These are phyloP conservation scores for Frieseomelitta varia DNA, from an alignment of 1,140 invertebrate genomes.

Conservation along the genomic window DNA sequence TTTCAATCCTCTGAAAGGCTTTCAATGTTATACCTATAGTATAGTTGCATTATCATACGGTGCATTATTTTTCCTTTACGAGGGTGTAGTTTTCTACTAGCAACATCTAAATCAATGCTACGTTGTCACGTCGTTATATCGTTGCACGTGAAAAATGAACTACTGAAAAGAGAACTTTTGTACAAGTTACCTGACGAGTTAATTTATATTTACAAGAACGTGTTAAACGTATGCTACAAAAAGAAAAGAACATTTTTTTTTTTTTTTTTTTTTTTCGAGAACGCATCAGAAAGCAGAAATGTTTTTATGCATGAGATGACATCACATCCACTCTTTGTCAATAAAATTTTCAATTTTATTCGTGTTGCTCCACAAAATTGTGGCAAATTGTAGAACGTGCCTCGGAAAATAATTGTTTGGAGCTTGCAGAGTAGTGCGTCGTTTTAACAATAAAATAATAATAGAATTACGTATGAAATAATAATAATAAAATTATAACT, in stretches of 20 bases:
- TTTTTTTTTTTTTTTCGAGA: neutral
- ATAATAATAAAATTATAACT: too few relatives aligned
- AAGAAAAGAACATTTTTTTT: constrained; percentile 49
- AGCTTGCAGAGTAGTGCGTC: too few relatives aligned
- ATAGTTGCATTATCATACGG: too few relatives aligned
- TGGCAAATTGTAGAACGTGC: too few relatives aligned
- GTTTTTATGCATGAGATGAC: neutral
- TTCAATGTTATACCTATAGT: neutral
- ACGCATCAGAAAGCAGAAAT: neutral
- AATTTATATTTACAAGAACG: constrained; percentile 51
- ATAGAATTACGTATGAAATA: too few relatives aligned
- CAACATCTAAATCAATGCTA: too few relatives aligned
- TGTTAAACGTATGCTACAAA: constrained; percentile 50
- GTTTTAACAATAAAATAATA: too few relatives aligned
- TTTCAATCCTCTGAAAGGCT: neutral
- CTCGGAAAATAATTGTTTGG: too few relatives aligned
- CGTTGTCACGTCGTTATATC: neutral
- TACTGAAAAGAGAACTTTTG: neutral
- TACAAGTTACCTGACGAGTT: constrained; percentile 39
- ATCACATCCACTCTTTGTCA: too few relatives aligned
- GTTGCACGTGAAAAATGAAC: neutral
- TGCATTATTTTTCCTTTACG: neutral
- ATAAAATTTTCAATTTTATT: too few relatives aligned
- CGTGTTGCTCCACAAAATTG: too few relatives aligned
- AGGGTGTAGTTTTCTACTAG: too few relatives aligned